phyloP scores from a whole-genome alignment of 2,888 invertebrate genomes.

The Trissolcus brochymenae region DNA sequence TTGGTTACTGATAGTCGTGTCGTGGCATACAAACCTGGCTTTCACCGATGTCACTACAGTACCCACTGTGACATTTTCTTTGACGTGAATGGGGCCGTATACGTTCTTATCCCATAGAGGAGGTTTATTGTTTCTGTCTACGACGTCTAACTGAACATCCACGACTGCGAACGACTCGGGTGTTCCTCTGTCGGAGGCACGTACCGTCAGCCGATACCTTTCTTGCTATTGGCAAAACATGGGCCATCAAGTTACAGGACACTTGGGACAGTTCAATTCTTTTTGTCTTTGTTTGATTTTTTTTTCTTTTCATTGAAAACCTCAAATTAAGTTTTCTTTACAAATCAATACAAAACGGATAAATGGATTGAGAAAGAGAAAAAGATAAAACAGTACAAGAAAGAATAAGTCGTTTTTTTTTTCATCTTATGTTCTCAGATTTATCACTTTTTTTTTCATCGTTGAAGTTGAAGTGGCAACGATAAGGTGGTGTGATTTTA shows the following conservation, averaged over 20 bases:
- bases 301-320: conserved; percentile 50
- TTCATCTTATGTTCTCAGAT: not conserved
- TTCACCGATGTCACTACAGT: conserved; percentile 98
- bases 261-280: conserved; percentile 70
- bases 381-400: conserved; percentile 54
- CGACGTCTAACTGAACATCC: conserved; percentile 98
- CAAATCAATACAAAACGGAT: conserved; percentile 46
- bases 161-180: conserved; percentile 96
- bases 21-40: conserved; percentile 93
- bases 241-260: conserved; percentile 81
- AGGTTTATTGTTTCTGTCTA: conserved; percentile 98
- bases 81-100: conserved; percentile 98
- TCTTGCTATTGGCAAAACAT: conserved; percentile 91
- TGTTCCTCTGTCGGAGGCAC: conserved; percentile 96
- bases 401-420: not conserved
- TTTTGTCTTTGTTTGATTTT: conserved; percentile 62
- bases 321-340: conserved; percentile 32
- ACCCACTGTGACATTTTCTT: conserved; percentile 99
- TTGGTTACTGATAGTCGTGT: conserved; percentile 70
- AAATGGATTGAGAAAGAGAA: conserved; percentile 56
- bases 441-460: conserved; percentile 15
- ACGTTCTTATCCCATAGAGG: conserved; percentile 96
- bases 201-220: conserved; percentile 96
- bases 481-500: not conserved
- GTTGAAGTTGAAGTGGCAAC: conserved; percentile 21